Evolutionary conservation across 2,113 vertebrate species (phyloP).

Genomic region (Zosterops hypoxanthus): DNA sequence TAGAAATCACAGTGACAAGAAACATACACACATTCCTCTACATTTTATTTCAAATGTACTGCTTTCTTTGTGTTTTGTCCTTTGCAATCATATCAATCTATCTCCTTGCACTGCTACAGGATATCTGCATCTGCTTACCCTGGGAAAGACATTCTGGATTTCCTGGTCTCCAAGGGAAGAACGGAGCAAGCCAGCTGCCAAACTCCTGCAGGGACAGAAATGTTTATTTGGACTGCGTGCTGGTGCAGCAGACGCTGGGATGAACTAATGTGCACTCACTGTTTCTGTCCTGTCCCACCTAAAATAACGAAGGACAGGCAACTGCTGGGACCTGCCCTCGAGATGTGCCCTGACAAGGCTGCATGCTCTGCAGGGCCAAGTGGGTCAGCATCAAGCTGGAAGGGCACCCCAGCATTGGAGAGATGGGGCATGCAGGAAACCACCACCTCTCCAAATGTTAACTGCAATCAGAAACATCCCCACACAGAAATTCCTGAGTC

Average conservation of each 20-base stretch:
- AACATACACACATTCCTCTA: accelerated
- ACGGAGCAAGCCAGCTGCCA: background rate
- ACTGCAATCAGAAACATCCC: background rate
- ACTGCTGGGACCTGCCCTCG: background rate
- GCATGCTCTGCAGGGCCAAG: background rate
- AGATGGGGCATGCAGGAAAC: background rate
- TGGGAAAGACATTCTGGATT: background rate
- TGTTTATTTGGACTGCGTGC: background rate
- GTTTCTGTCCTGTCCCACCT: background rate
- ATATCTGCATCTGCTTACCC: background rate
- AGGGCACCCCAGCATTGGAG: accelerated
- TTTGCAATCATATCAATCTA: background rate
- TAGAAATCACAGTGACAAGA: background rate
- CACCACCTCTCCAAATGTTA: background rate
- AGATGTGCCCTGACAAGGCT: background rate
- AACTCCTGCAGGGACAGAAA: background rate
- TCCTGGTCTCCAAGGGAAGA: background rate
- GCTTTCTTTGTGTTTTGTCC: background rate
- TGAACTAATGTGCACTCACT: background rate
- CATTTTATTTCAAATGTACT: background rate
- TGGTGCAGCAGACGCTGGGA: background rate
- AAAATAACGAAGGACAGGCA: background rate
- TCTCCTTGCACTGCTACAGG: background rate
- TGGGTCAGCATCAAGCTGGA: background rate
- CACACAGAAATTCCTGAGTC: background rate